phyloP scores from a whole-genome alignment of 1,140 invertebrate species.

The Cecropterus lyciades region DNA sequence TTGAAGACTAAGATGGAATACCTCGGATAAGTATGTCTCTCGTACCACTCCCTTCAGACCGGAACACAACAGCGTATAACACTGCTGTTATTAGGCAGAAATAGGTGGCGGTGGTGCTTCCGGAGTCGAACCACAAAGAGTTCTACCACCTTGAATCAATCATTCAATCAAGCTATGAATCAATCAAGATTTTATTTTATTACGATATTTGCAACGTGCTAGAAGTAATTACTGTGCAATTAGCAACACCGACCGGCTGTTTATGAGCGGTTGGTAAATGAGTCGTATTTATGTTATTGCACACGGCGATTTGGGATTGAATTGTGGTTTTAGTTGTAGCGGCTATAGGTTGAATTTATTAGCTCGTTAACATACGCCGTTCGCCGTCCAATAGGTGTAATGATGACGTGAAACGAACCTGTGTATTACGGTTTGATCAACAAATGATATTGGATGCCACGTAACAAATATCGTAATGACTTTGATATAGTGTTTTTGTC shows the following conservation, averaged over 20 bases:
- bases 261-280: constrained; percentile 32
- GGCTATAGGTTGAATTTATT: constrained; percentile 23
- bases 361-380: constrained; percentile 14
- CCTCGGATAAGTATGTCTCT: no score
- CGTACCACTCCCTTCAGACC: no score
- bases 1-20: no score
- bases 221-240: constrained; percentile 20
- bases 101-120: no score
- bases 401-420: neutral
- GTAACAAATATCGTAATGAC: no score
- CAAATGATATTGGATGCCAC: no score
- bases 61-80: no score
- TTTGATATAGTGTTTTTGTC: no score
- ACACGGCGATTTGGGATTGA: constrained; percentile 28
- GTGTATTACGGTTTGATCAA: neutral
- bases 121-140: no score
- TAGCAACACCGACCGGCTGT: constrained; percentile 22
- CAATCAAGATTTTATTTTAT: neutral
- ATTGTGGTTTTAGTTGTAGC: constrained; percentile 29
- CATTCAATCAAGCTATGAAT: no score
- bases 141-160: no score
- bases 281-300: constrained; percentile 29
- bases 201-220: neutral
- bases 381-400: neutral
- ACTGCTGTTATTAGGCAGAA: no score